Percentiles rank a stretch among this genome's conserved stretches.
phyloP scores from a whole-genome alignment of 2,797 vertebrate species.

The Myioborus miniatus region DNA sequence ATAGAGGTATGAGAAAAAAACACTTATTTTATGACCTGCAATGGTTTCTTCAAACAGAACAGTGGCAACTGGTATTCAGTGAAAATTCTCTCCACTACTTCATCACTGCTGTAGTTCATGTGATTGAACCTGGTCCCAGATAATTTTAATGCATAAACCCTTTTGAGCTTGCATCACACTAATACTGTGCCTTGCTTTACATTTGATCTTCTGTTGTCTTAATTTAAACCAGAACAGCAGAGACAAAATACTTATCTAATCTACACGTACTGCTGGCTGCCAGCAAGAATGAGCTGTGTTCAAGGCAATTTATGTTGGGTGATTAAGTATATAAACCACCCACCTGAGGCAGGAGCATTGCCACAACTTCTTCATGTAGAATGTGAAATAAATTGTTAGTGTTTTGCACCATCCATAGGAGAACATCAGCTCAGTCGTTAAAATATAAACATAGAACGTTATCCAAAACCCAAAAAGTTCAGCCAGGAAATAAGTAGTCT shows the following conservation, averaged over 20 bases:
- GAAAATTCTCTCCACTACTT: background rate
- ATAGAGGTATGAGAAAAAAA: background rate
- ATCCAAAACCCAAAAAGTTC: background rate
- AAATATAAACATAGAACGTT: conserved; percentile 7
- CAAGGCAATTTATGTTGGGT: conserved; percentile 55
- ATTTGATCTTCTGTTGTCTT: conserved; percentile 21
- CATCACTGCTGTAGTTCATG: background rate
- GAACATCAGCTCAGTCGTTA: conserved; percentile 13
- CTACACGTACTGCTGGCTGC: background rate
- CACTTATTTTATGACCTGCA: background rate
- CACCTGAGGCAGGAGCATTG: background rate
- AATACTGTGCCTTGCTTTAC: conserved; percentile 21
- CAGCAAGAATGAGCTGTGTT: conserved; percentile 4
- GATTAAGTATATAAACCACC: conserved; percentile 47
- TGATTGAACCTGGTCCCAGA: background rate
- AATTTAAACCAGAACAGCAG: conserved; percentile 1
- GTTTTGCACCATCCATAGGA: conserved; percentile 15
- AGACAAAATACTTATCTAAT: conserved; percentile 14
- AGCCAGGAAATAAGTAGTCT: background rate
- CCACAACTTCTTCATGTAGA: background rate
- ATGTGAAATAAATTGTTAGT: conserved; percentile 15
- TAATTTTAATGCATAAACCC: background rate
- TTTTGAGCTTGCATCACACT: background rate
- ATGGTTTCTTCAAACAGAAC: background rate
- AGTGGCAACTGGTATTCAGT: background rate